Percentiles rank a stretch among this genome's conserved stretches.
These are phyloP conservation scores for Peromyscus leucopus DNA, from an alignment of 2,113 vertebrate genomes.

Conservation along the genomic window DNA sequence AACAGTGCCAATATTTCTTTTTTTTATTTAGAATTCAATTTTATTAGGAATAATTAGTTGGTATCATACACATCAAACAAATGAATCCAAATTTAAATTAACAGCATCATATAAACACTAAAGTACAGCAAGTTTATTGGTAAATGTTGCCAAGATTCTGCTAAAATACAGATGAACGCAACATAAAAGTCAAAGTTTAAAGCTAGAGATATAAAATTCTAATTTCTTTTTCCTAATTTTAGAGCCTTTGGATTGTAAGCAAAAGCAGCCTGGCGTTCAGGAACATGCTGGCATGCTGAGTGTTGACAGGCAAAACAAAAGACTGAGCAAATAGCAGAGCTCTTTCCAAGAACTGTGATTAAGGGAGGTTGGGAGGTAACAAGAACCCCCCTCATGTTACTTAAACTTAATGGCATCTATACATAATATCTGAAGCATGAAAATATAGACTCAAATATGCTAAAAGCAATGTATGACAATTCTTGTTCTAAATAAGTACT, in stretches of 20 bases:
- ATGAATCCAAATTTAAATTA: neutral
- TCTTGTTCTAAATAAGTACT: neutral
- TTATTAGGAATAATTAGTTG: neutral
- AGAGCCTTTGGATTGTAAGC: neutral
- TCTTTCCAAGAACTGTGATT: no score
- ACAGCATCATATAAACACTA: neutral
- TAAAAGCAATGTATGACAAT: neutral
- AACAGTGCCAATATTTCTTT: neutral
- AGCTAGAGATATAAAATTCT: neutral
- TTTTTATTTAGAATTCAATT: neutral
- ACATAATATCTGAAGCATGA: neutral
- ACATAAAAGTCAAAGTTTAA: neutral
- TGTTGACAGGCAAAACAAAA: neutral
- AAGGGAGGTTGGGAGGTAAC: fast-evolving
- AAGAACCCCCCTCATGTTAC: no score
- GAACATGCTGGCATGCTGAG: no score
- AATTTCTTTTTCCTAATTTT: neutral
- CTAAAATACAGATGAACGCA: neutral
- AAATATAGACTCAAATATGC: neutral
- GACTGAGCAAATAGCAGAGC: neutral
- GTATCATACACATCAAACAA: neutral
- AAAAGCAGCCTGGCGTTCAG: neutral
- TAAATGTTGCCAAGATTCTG: neutral
- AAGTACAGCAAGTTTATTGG: neutral
- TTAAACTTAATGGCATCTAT: neutral